Evolutionary conservation across 1,140 invertebrate genomes (phyloP), one percentile per base, ranked within the genome.

Genomic region (Zaprionus ghesquierei): DNA sequence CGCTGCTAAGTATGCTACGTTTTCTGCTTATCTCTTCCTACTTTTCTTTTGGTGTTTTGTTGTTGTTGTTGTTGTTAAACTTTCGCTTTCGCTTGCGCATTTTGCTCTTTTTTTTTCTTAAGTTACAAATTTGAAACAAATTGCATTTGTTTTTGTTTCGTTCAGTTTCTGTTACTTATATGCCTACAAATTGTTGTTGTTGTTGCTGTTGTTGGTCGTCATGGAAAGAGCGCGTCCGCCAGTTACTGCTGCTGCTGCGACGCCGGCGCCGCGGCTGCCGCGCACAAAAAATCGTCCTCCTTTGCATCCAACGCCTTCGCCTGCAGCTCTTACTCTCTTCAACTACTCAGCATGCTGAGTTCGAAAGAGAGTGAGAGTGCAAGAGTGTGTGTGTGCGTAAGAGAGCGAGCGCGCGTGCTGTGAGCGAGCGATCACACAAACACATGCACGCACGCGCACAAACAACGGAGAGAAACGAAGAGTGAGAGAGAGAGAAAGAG

Each of bases 101-200:
- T 18, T 38, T 53, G 31, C 33, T 31, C n/a, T 38, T 31, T 33
- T 27, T 29, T 49, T 10, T 54, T 53, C 23, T 41, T 59, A 66
- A 35, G 22, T 73, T 73, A 69, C 70, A 69, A 73, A 73, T 61
- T 69, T 72, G 61, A 69, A 71, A 72, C 60, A 66, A 72, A 65
- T 75, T 79, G 33, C 23, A 38, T 58, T 78, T 65, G 33, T 44
- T 58, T 25, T 33, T 31, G 44, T 41, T 62, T 71, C 38, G 46
- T 33, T 58, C 22, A 53, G 10, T 65, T 46, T 20, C 18, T 75
- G 55, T 77, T 77, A 62, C 79, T 81, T 81, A 82, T 81, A 82
- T 62, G 62, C 61, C 79, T 82, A 82, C 80, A 82, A 82, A 82
- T 74, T 74, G 61, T 75, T 72, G 44, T 38, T 61, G 25, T 55